A percentile compares a stretch with the other conserved stretches of the same genome.
phyloP scores from a whole-genome alignment of 2,113 vertebrate genomes.

The Megalops atlanticus region DNA sequence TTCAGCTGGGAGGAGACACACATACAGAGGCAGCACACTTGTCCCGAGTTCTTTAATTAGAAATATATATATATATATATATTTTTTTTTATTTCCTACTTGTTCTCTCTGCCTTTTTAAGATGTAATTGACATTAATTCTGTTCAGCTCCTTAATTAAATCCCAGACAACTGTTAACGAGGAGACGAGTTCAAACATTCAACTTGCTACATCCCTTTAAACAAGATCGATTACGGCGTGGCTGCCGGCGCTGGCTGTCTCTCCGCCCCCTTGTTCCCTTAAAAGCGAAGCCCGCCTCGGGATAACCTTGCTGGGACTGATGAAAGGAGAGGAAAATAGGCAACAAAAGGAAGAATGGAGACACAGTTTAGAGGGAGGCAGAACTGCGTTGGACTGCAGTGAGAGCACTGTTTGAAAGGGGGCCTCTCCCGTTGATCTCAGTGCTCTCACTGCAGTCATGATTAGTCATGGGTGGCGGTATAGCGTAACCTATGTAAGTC shows the following conservation, averaged over 20 bases:
- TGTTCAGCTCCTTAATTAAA: constrained; percentile 63
- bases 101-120: constrained; percentile 34
- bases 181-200: constrained; percentile 67
- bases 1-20: constrained; percentile 48
- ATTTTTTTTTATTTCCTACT: constrained; percentile 43
- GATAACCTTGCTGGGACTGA: constrained; percentile 68
- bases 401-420: constrained; percentile 17
- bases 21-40: too few relatives aligned
- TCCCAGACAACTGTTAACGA: constrained; percentile 65
- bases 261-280: constrained; percentile 41
- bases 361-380: constrained; percentile 56
- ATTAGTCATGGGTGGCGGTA: too few relatives aligned
- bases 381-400: constrained; percentile 43
- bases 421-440: neutral
- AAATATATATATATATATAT: constrained; percentile 25
- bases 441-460: too few relatives aligned
- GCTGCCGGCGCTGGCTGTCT: constrained; percentile 38
- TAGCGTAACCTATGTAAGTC: too few relatives aligned
- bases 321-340: constrained; percentile 67
- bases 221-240: constrained; percentile 63
- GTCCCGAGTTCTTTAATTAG: constrained; percentile 56
- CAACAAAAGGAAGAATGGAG: constrained; percentile 56
- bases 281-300: constrained; percentile 60
- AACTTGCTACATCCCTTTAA: constrained; percentile 60
- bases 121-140: constrained; percentile 64